These are phyloP conservation scores for Suricata suricatta DNA, from an alignment of 2,113 vertebrate species.

Conservation along the genomic window DNA sequence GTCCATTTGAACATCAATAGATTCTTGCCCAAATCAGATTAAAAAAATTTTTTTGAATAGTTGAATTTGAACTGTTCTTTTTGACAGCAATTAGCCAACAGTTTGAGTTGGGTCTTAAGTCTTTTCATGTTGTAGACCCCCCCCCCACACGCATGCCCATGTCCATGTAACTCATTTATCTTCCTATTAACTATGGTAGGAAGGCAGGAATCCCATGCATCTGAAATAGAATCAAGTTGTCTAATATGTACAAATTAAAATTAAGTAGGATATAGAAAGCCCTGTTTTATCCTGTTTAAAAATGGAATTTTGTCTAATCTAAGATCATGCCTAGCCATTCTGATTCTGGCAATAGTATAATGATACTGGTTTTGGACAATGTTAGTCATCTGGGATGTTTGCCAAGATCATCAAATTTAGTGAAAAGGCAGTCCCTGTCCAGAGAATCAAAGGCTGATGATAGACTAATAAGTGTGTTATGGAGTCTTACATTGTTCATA, in stretches of 20 bases:
- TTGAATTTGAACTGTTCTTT: conserved; percentile 44
- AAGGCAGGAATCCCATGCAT: background rate
- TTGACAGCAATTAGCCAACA: conserved; percentile 44
- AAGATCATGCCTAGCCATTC: background rate
- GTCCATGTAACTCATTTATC: background rate
- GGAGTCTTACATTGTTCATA: background rate
- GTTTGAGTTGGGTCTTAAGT: background rate
- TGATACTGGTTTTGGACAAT: background rate
- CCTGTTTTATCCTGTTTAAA: background rate
- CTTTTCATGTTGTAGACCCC: background rate
- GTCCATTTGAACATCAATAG: conserved; percentile 9
- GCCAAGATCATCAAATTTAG: conserved; percentile 27
- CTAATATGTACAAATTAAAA: background rate
- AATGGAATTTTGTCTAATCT: background rate
- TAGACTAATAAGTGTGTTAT: background rate
- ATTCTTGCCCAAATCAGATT: background rate
- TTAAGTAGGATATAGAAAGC: background rate
- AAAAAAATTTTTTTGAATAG: background rate
- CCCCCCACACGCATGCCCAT: fast-evolving
- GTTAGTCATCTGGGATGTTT: conserved; percentile 39
- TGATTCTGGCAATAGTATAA: conserved; percentile 12
- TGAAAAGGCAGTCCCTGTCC: background rate
- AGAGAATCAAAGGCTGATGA: conserved; percentile 24
- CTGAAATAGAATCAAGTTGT: background rate
- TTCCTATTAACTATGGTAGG: background rate